These are phyloP conservation scores for Sebastes hopkinsi DNA, from an alignment of 2,797 vertebrate genomes.

Conservation along the genomic window DNA sequence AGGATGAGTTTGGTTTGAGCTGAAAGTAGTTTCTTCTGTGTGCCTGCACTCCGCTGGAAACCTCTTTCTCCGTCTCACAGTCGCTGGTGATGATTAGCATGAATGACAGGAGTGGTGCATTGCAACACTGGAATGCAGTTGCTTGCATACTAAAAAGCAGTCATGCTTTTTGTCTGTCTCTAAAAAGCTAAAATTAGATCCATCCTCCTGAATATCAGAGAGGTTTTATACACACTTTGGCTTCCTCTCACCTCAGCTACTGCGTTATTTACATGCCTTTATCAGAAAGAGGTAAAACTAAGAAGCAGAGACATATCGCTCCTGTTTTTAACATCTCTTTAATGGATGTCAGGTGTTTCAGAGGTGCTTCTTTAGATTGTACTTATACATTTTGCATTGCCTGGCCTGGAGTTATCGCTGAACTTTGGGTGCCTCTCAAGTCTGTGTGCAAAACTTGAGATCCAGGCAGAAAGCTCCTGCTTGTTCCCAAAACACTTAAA, in stretches of 20 bases:
- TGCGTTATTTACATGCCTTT: not conserved
- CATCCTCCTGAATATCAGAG: not conserved
- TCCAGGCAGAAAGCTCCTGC: not conserved
- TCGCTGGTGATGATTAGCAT: conserved; percentile 19
- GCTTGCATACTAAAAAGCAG: conserved; percentile 25
- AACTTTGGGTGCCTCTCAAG: not conserved
- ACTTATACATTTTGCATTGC: not conserved
- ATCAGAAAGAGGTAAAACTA: not conserved
- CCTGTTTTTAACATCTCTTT: not conserved
- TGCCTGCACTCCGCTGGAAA: not conserved
- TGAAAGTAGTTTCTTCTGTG: conserved; percentile 1
- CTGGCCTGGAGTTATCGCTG: not conserved
- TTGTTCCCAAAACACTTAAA: not conserved
- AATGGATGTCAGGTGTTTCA: not conserved
- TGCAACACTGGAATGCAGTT: conserved; percentile 17
- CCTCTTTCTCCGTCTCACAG: not conserved
- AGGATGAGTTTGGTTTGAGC: not conserved
- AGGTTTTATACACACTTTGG: not conserved
- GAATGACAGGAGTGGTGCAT: conserved; percentile 11
- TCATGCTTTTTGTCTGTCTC: conserved; percentile 20
- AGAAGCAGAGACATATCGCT: not conserved
- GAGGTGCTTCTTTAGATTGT: not conserved
- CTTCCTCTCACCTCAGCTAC: conserved; percentile 4
- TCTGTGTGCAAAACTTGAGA: not conserved
- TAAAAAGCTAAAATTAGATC: conserved; percentile 40